A percentile compares a stretch with the other conserved stretches of the same genome.
These are phyloP conservation scores for Arothron firmamentum DNA, from an alignment of 2,113 vertebrate genomes.

Conservation along the genomic window DNA sequence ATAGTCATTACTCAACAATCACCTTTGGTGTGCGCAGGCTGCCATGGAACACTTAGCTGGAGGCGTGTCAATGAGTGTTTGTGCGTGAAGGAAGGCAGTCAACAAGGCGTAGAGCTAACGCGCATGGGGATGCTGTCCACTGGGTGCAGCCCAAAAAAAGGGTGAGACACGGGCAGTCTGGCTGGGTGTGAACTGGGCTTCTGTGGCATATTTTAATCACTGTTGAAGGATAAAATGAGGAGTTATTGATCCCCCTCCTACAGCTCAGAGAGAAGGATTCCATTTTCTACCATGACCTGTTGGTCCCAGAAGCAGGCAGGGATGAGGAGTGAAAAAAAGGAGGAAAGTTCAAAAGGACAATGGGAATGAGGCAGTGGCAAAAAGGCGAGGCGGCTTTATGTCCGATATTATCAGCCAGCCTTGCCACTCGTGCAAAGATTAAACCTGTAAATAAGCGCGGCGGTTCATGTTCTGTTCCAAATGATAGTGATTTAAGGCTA, in stretches of 20 bases:
- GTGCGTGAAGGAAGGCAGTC: constrained; percentile 39
- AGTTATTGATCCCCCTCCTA: constrained; percentile 54
- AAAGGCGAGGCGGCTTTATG: constrained; percentile 57
- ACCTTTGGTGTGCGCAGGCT: constrained; percentile 55
- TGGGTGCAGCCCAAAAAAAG: neutral
- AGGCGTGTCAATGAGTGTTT: constrained; percentile 35
- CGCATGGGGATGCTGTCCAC: constrained; percentile 23
- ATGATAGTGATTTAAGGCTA: constrained; percentile 73
- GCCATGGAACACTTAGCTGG: constrained; percentile 59
- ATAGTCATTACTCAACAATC: constrained; percentile 73
- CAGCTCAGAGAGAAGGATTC: constrained; percentile 33
- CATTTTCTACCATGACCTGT: constrained; percentile 31
- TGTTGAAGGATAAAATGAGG: constrained; percentile 59
- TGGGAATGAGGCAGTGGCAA: constrained; percentile 24
- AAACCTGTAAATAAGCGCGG: constrained; percentile 64
- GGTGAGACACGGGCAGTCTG: constrained; percentile 29
- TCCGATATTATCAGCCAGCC: constrained; percentile 66
- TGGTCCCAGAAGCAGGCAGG: constrained; percentile 11
- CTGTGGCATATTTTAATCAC: constrained; percentile 54
- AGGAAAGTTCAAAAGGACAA: constrained; percentile 36
- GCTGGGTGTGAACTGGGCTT: constrained; percentile 6
- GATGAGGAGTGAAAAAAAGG: constrained; percentile 6
- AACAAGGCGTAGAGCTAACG: constrained; percentile 22
- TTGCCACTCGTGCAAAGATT: constrained; percentile 46
- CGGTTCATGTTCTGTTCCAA: constrained; percentile 46